Evolutionary conservation across 2,797 vertebrate species (phyloP), one percentile per base, ranked within the genome.

Genomic region (Halcyon leucocephala): DNA sequence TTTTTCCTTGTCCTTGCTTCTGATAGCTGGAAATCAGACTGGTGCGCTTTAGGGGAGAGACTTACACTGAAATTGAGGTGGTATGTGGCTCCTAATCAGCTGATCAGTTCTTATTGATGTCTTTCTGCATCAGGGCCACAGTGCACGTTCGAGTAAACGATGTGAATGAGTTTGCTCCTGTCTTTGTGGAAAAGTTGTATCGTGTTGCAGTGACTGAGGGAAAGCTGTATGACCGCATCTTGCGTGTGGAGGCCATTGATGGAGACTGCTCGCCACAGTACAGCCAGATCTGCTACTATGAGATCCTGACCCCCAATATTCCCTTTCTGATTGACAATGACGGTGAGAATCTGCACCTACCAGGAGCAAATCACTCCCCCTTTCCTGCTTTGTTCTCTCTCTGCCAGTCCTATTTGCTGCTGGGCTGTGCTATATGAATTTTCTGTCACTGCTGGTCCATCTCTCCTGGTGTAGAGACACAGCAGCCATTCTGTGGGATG

Each of bases 281-380:
- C 97, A 99, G 99, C 98, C 99, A 99, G 98, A 99, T 99, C 93
- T 99, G 99, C 98, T 99, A 99, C 98, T 99, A 99, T 9, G 99
- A 99, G 98, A 99, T 99, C 97, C 99, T 99, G 91, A 99, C 99
- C 4, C 99, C 99, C 60, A 99, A 99, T 14, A 99, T 99, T 77
- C 99, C 99, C 95, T 99, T 99, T 77, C 99, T 99, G 89, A 99
- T 99, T 14, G 99, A 99, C 98, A 99, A 99, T 0, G 99, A 99
- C 0, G 99, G 99, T 99, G 97, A 97, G 98, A 61, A 37, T 64
- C 35, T 4, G 2, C 61, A 42, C 19, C 73, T 76, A 4, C 31
- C 12, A 0, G 0, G 15, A 58, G 65, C 29, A 19, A 1, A 0
- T 46, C 24, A 0, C 58, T n/a, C 52, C 22, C 12, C 11, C 21